Conservation (phyloP, 2,113 vertebrate genomes). For the Carlito syrichta region DNA sequence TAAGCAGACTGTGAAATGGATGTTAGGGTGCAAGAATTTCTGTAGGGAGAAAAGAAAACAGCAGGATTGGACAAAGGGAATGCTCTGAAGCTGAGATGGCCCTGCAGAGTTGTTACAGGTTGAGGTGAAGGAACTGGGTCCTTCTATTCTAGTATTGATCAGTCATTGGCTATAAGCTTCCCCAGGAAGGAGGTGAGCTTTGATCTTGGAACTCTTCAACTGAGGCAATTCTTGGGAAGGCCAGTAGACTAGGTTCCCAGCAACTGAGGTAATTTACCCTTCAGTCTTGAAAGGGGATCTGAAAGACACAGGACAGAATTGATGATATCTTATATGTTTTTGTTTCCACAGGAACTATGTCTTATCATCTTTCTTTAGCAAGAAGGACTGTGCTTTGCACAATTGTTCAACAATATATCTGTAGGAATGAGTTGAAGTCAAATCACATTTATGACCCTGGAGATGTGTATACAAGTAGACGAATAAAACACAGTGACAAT, state of each 20-base stretch:
- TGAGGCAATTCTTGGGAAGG: not conserved
- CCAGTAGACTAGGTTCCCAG: not conserved
- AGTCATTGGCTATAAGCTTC: not conserved
- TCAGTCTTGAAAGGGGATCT: not conserved
- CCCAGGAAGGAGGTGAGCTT: not conserved
- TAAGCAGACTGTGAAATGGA: not conserved
- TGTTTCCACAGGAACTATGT: not conserved
- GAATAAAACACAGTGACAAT: not conserved
- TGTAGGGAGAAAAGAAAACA: not conserved
- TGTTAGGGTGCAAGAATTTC: not conserved
- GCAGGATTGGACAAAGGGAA: not conserved
- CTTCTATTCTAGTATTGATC: not conserved
- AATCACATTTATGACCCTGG: not conserved
- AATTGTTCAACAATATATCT: not conserved
- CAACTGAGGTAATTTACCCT: not conserved
- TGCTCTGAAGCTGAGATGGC: not conserved
- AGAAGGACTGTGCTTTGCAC: not conserved
- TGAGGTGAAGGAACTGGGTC: not conserved
- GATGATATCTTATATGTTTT: not conserved
- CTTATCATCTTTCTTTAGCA: not conserved
- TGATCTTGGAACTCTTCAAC: not conserved
- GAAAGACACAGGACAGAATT: not conserved
- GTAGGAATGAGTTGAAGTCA: not conserved
- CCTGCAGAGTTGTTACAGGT: not conserved
- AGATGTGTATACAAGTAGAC: not conserved